Base-by-base conservation (phyloP, 2,113 vertebrate genomes). In the Leuciscus idus region DNA sequence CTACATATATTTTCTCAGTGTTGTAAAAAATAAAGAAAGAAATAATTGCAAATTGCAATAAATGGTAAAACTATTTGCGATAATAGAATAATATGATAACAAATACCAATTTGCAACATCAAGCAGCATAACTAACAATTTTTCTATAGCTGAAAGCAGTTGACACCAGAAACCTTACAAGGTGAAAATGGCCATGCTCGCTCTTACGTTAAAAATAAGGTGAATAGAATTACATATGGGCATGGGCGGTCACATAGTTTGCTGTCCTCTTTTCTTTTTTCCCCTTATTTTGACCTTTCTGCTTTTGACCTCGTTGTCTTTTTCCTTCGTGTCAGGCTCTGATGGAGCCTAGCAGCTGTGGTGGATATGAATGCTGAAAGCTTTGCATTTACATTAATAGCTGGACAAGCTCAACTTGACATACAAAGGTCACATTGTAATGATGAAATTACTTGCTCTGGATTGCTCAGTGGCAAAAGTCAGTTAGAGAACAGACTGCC, bases 331-430 rank as follows among this genome's bases (percentile, higher is more conserved):
- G 48, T 30, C 13, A 62, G 62, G 61, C 33, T 21, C 23, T 90
- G 91, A 93, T 90, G 46, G 39, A 74, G 43, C 33, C 48, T 87
- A 93, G 80, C 90, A 91, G 89, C 84, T 90, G 89, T 81, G 70
- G 33, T 52, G 12, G 59, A 55, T 64, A 48, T 62, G 84, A 85
- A 66, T 75, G 43, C 62, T 64, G 26, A 64, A 36, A 74, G 57
- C 21, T 80, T 55, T 68, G 15, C n/a, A 19, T 74, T 81, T 77
- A 52, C 52, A 85, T 88, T 88, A 89, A 88, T 89, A 90, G 68
- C 82, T 77, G 21, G 62, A 76, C 57, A 64, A 66, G 86, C 84
- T 79, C 64, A 91, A 90, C 85, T 80, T 66, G 83, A 89, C 75
- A 86, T 43, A 43, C 26, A 90, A 91, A 92, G 89, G 88, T 92